Evolutionary conservation across 2,888 invertebrate species (phyloP).

Genomic region (Clistopyga incitator): DNA sequence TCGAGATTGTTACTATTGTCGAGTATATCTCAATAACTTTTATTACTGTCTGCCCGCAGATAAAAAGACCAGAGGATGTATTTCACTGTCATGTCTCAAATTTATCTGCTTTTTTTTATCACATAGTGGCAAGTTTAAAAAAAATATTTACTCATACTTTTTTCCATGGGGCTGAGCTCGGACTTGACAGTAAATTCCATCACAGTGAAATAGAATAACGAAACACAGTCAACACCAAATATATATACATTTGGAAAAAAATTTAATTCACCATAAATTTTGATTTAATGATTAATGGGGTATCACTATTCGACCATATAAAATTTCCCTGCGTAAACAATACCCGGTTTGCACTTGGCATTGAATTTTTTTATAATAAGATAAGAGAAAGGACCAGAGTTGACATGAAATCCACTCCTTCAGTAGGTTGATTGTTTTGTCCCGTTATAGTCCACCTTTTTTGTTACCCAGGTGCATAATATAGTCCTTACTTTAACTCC

Average conservation of each 20-base stretch:
- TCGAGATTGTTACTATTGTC: not conserved
- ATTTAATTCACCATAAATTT: no score
- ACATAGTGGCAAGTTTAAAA: no score
- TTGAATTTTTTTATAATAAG: not conserved
- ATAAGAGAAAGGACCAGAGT: not conserved
- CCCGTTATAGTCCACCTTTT: not conserved
- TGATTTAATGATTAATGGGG: no score
- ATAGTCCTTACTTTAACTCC: slow-evolving; percentile 25
- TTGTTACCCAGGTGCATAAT: slow-evolving; percentile 6
- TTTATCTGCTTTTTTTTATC: no score
- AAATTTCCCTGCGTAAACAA: not conserved
- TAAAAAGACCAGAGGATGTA: no score
- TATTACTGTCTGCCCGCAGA: not conserved
- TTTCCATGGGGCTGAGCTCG: no score
- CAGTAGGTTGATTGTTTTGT: not conserved
- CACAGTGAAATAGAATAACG: not conserved
- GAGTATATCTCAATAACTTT: not conserved
- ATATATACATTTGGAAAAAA: not conserved
- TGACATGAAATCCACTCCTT: not conserved
- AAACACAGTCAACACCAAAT: not conserved
- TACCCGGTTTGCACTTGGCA: not conserved
- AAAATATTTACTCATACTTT: no score
- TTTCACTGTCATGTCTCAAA: no score
- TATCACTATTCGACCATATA: no score
- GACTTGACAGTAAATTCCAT: no score